Evolutionary conservation across 2,113 vertebrate species (phyloP).

Genomic region (Hippolais icterina): DNA sequence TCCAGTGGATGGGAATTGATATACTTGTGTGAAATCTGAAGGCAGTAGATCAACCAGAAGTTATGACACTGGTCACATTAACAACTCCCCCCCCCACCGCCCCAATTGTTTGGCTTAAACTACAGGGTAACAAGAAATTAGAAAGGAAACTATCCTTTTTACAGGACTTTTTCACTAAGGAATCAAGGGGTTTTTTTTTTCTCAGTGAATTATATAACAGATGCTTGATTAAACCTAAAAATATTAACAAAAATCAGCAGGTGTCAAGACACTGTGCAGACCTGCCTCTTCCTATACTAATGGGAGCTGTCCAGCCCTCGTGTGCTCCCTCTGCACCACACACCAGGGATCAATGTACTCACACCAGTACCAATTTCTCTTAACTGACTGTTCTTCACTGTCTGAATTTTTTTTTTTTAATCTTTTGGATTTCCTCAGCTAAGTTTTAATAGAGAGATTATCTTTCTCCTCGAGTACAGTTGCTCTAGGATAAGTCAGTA

Average conservation of each 20-base stretch:
- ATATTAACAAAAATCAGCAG: neutral
- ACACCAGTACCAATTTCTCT: neutral
- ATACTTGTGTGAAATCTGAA: neutral
- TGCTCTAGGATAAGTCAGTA: neutral
- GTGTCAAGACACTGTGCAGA: neutral
- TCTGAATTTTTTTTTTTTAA: neutral
- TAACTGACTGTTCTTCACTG: neutral
- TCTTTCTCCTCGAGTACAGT: neutral
- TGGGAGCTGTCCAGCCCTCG: neutral
- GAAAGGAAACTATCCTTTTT: neutral
- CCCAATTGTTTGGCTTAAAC: neutral
- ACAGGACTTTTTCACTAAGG: neutral
- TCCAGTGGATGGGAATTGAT: neutral
- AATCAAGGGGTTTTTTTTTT: neutral
- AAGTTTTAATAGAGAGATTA: neutral
- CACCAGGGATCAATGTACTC: neutral
- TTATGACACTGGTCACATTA: neutral
- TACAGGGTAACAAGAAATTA: neutral
- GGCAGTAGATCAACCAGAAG: neutral
- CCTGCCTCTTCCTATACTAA: neutral
- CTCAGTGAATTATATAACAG: neutral
- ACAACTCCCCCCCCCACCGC: too few relatives aligned
- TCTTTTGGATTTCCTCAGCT: neutral
- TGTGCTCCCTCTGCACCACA: neutral
- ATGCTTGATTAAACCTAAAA: neutral